phyloP scores from a whole-genome alignment of 1,140 invertebrate species.

The Leptestheria dahalacensis region DNA sequence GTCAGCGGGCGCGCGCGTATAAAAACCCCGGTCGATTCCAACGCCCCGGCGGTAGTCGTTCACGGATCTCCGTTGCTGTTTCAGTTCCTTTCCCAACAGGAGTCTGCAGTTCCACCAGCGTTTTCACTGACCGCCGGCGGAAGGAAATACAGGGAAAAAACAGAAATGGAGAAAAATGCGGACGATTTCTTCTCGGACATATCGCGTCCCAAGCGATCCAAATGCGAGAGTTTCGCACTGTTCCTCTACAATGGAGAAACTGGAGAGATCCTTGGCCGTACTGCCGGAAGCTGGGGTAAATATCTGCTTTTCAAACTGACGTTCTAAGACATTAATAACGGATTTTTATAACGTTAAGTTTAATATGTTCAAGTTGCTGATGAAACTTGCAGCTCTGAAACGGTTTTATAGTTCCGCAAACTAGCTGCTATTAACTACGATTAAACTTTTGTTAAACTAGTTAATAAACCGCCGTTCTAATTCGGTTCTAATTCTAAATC shows the following conservation, averaged over 20 bases:
- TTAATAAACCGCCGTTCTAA: too few species aligned
- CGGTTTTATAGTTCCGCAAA: too few species aligned
- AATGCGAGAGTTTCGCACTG: conserved; percentile 66
- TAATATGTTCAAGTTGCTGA: too few species aligned
- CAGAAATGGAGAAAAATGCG: conserved; percentile 22
- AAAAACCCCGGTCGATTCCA: background rate
- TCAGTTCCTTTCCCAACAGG: too few species aligned
- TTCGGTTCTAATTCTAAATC: too few species aligned
- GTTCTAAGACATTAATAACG: too few species aligned
- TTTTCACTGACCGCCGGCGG: conserved; percentile 3
- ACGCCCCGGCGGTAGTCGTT: background rate
- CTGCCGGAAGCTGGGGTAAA: conserved; percentile 81
- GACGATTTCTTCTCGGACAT: conserved; percentile 49
- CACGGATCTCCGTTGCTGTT: background rate
- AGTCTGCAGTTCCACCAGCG: background rate
- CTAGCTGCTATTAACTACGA: too few species aligned
- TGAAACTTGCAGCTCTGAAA: too few species aligned
- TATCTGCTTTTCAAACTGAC: too few species aligned
- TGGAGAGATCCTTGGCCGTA: conserved; percentile 69
- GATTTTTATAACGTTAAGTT: too few species aligned
- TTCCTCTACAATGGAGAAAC: conserved; percentile 81
- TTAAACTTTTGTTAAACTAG: too few species aligned
- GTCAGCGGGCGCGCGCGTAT: background rate
- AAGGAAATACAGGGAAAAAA: background rate
- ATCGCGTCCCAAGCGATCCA: conserved; percentile 38